Percentiles rank a stretch among this genome's conserved stretches.
Evolutionary conservation across 2,797 vertebrate genomes (phyloP).

Genomic region (Oreochromis mossambicus): DNA sequence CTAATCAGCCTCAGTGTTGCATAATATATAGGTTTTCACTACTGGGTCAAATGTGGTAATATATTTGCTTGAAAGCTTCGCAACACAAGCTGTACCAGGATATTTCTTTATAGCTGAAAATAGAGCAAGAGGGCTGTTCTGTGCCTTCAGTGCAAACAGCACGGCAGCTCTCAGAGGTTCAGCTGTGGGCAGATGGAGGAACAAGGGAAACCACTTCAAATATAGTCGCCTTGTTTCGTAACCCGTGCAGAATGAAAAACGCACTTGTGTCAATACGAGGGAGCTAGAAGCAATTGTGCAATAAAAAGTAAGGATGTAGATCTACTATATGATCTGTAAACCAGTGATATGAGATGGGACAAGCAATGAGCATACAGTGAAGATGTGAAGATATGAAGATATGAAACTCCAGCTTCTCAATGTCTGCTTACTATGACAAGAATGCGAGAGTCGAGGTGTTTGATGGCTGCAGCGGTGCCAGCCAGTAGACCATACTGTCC

Average conservation of each 20-base stretch:
- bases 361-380: not conserved
- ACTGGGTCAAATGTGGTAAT: not conserved
- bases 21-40: not conserved
- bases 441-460: slow-evolving; percentile 82
- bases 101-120: not conserved
- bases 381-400: no score
- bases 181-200: not conserved
- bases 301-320: not conserved
- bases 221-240: slow-evolving; percentile 5
- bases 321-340: not conserved
- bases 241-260: not conserved
- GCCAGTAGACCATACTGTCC: slow-evolving; percentile 84
- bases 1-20: not conserved
- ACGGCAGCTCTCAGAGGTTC: not conserved
- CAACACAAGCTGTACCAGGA: not conserved
- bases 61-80: not conserved
- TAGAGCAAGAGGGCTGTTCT: not conserved
- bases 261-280: not conserved
- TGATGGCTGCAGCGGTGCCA: slow-evolving; percentile 84
- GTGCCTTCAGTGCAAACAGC: slow-evolving; percentile 18
- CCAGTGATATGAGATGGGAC: not conserved
- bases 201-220: slow-evolving; percentile 1
- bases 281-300: not conserved
- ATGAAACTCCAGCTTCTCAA: not conserved
- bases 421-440: slow-evolving; percentile 83